These are phyloP conservation scores for Lysandra bellargus DNA, from an alignment of 2,888 invertebrate species.

Conservation along the genomic window DNA sequence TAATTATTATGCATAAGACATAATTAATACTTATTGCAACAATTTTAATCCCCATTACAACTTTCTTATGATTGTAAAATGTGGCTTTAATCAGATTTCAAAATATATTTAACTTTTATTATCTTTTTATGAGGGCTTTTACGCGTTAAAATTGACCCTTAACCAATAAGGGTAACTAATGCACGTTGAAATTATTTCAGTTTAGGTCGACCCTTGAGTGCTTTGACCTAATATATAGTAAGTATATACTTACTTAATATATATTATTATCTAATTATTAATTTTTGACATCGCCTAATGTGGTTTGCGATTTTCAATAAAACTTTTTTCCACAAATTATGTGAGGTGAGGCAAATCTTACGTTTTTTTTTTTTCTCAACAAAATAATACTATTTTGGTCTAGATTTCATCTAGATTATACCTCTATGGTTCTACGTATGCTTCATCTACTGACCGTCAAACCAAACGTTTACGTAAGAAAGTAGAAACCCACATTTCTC, in stretches of 20 bases:
- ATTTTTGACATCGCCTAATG: neutral
- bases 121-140: conserved; percentile 4
- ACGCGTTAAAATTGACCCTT: conserved; percentile 10
- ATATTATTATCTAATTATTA: neutral
- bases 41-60: neutral
- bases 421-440: too few species aligned
- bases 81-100: neutral
- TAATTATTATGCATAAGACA: neutral
- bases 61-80: neutral
- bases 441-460: too few species aligned
- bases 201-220: neutral
- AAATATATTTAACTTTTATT: conserved; percentile 9
- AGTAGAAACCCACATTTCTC: too few species aligned
- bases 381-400: too few species aligned
- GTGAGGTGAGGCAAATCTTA: too few species aligned
- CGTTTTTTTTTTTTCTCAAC: too few species aligned
- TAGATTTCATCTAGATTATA: too few species aligned
- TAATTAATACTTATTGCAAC: neutral
- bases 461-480: too few species aligned
- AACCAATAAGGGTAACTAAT: conserved; percentile 18
- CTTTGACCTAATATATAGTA: neutral
- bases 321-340: too few species aligned
- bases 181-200: neutral
- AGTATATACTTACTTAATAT: too few species aligned
- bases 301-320: too few species aligned